Evolutionary conservation across 1,140 invertebrate genomes (phyloP).

Genomic region (Apis florea): DNA sequence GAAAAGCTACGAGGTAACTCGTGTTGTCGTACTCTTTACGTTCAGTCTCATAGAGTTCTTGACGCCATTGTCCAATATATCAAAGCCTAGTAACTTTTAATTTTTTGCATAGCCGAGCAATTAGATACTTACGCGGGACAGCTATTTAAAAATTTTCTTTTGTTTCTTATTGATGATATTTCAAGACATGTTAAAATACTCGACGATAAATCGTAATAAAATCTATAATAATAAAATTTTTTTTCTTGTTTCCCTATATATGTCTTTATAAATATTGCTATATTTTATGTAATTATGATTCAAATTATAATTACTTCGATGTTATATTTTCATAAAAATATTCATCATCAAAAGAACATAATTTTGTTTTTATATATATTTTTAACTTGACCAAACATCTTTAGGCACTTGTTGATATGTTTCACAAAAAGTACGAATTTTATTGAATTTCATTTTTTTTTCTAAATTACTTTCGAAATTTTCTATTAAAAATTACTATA

Average conservation of each 20-base stretch:
- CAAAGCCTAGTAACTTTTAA: slow-evolving; percentile 15
- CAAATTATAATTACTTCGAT: not conserved
- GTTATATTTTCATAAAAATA: slow-evolving; percentile 2
- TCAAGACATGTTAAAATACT: not conserved
- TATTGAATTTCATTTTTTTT: not conserved
- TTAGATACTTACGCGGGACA: slow-evolving; percentile 4
- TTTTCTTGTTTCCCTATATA: not conserved
- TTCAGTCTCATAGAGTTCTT: slow-evolving; percentile 78
- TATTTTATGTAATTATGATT: not conserved
- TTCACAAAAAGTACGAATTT: not conserved
- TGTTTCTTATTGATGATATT: not conserved
- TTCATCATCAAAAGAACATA: slow-evolving; percentile 20
- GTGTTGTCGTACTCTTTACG: slow-evolving; percentile 78
- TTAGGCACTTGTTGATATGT: slow-evolving; percentile 64
- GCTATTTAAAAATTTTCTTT: not conserved
- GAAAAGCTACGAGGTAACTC: slow-evolving; percentile 77
- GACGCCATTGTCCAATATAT: slow-evolving; percentile 35
- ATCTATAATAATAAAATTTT: not conserved
- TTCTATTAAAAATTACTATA: not conserved
- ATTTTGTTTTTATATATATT: slow-evolving; percentile 11
- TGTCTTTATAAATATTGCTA: not conserved
- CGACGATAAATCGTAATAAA: not conserved
- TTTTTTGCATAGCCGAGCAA: slow-evolving; percentile 3
- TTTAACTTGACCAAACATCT: not conserved
- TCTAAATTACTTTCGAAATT: not conserved